Evolutionary conservation across 1,140 invertebrate genomes (phyloP), one percentile per base, ranked within the genome.

Genomic region (Globodera ellingtonae): DNA sequence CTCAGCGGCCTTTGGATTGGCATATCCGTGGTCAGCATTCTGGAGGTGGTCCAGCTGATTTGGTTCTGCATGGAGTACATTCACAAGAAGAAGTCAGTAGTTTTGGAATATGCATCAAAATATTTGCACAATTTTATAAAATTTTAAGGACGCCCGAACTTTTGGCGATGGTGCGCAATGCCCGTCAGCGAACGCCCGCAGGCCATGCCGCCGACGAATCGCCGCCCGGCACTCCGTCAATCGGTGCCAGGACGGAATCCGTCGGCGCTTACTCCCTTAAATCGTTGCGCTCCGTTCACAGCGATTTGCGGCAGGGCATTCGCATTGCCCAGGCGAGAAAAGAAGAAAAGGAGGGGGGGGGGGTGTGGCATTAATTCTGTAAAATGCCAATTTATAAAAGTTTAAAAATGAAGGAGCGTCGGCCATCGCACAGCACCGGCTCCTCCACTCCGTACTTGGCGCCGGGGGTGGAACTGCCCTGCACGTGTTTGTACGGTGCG

Each of bases 1-100:
- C 56, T 89, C 6, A 78, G 84, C 46, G 87, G 87, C 24, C 83
- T 89, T 21, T 89, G 87, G 87, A 89, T 89, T 66, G 87, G 87
- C 35, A 88, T 88, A 46, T 89, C 88, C 4, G 82, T 89, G 24
- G 86, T 89, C 18, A 84, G 83, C 67, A 24, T 89, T 50, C 74
- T 89, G 24, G 87, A 89, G 78, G 50, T 89, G 48, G 79, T 89
- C 18, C 77, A 83, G 7, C 75, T 89, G 13, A 67, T 80, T 35
- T 77, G 75, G 75, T 77, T 77, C 69, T 77, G 75, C 59, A 77
- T 77, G 75, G 44, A 77, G 18, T 77, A 77, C 46, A 77, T 66
- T 48, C 62, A 77, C 62, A 77, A 77, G 35, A 77, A 77, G 62
- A 77, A 77, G 75, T 77, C 48, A 3, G 47, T 70, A 24, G 24